phyloP scores from a whole-genome alignment of 2,113 vertebrate species.

The Myiozetetes cayanensis region DNA sequence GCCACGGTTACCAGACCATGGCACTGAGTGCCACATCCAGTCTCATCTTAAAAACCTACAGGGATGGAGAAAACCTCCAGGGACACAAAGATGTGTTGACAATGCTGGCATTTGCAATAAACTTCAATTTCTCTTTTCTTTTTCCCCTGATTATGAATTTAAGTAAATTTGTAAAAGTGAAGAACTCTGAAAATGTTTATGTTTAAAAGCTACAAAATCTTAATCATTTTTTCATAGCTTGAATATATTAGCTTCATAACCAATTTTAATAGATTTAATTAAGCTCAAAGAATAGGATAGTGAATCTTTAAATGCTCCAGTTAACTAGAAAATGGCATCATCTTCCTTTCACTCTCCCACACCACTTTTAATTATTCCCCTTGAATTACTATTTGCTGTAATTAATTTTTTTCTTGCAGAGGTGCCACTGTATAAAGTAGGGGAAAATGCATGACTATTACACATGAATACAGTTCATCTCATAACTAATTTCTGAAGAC shows the following conservation, averaged over 20 bases:
- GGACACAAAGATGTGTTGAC: not conserved
- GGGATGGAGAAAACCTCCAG: too few relatives aligned
- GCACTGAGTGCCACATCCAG: too few relatives aligned
- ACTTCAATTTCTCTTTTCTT: not conserved
- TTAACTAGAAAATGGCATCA: slow-evolving; percentile 71
- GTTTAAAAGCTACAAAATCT: not conserved
- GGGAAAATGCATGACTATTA: slow-evolving; percentile 54
- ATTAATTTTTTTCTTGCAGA: slow-evolving; percentile 56
- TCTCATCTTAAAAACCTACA: too few relatives aligned
- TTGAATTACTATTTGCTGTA: slow-evolving; percentile 65
- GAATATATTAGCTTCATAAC: slow-evolving; percentile 33
- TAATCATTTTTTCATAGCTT: not conserved
- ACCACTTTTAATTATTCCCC: slow-evolving; percentile 66
- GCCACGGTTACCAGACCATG: too few relatives aligned
- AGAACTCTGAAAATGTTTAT: not conserved
- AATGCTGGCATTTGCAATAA: not conserved
- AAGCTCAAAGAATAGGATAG: slow-evolving; percentile 35
- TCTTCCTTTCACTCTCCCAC: slow-evolving; percentile 46
- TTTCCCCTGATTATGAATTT: not conserved
- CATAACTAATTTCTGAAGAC: slow-evolving; percentile 70
- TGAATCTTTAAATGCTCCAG: slow-evolving; percentile 70
- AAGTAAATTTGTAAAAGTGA: not conserved
- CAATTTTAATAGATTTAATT: slow-evolving; percentile 52
- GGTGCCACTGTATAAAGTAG: slow-evolving; percentile 24
- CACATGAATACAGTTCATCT: slow-evolving; percentile 40